Conservation (phyloP, 2,888 invertebrate genomes). For the Chrysolina oricalcia region DNA sequence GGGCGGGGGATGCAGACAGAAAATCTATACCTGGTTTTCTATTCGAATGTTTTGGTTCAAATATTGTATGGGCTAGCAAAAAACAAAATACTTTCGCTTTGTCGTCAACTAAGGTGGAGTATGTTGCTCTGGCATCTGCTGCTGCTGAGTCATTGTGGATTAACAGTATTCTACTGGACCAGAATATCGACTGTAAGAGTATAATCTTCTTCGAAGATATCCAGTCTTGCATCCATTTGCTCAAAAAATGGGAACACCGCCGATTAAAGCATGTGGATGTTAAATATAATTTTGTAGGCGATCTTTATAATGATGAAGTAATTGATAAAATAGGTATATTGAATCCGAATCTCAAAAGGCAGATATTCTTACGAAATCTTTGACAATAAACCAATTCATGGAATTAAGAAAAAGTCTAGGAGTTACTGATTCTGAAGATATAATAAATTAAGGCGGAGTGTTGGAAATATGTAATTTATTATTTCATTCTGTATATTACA, state of each 20-base stretch:
- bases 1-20: background rate
- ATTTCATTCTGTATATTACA: background rate
- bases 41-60: background rate
- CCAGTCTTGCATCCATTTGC: slow-evolving; percentile 37
- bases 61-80: slow-evolving; percentile 1
- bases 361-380: background rate
- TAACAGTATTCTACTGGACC: background rate
- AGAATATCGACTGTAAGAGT: slow-evolving; percentile 1
- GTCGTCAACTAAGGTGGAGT: slow-evolving; percentile 22
- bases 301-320: slow-evolving; percentile 14
- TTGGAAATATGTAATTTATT: background rate
- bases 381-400: background rate
- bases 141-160: slow-evolving; percentile 12
- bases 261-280: slow-evolving; percentile 42
- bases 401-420: background rate
- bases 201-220: slow-evolving; percentile 4
- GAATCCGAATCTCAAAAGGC: slow-evolving; percentile 1
- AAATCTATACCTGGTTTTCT: too few species aligned
- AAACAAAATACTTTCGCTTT: slow-evolving; percentile 17
- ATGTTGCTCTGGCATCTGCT: slow-evolving; percentile 10
- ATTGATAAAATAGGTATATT: background rate
- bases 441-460: slow-evolving; percentile 6
- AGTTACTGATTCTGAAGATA: background rate
- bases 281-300: slow-evolving; percentile 40
- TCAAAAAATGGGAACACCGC: slow-evolving; percentile 37